Evolutionary conservation across 2,113 vertebrate genomes (phyloP), one percentile per base, ranked within the genome.

Genomic region (Malurus elegans): DNA sequence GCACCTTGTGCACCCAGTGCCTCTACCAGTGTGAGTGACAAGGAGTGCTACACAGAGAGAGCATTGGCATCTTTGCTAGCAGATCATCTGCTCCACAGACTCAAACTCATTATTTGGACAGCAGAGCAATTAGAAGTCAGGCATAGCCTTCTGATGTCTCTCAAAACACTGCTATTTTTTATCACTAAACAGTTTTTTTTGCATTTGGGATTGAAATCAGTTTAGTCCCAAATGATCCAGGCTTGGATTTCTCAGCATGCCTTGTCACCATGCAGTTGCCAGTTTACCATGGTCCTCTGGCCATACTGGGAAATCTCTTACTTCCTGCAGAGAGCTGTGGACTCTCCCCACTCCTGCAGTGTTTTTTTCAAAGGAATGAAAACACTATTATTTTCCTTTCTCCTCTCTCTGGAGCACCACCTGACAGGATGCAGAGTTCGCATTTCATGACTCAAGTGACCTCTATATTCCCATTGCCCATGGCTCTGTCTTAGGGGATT

Each of bases 401-500:
- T 78, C 40, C 38, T 71, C 21, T 36, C 28, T 74, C 79, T 14
- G 0, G 47, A 88, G 70, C 47, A 66, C 70, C 85, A 93, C 64
- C 79, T 93, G 85, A 93, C 94, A 94, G 94, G 92, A 96, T 93
- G 75, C 40, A 88, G 79, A 88, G 90, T 70, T 96, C 1, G 0
- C 66, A 87, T 82, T 91, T 88, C 58, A 36, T 51, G 76, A 60
- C 75, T 92, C 58, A 66, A 81, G 51, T 86, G 92, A 93, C 92
- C 91, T 95, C 86, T 90, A 28, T 90, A 93, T 91, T 95, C 85
- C 74, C 85, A 76, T 91, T 93, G 85, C 67, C 53, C 79, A 32
- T 34, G 36, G 34, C 40, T 95, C 36, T 4, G 6, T 86, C 67
- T 94, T 86, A 60, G 25, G 60, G 64, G 87, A 95, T 90, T 93